These are phyloP conservation scores for Drosophila insularis DNA, from an alignment of 1,140 invertebrate species.

Conservation along the genomic window DNA sequence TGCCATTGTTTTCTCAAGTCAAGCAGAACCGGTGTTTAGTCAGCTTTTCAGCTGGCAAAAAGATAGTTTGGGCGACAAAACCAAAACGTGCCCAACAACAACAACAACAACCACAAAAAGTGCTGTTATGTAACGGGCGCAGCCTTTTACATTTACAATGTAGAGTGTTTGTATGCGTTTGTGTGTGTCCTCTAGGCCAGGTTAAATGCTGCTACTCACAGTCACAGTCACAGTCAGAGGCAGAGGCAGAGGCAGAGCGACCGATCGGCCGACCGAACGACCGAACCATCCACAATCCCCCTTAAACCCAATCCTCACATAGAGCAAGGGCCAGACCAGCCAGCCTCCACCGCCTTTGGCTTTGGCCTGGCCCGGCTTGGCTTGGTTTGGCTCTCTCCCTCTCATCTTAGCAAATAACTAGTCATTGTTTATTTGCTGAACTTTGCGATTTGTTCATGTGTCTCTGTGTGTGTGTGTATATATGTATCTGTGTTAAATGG, in stretches of 20 bases:
- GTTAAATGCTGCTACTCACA: constrained; percentile 37
- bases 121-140: constrained; percentile 70
- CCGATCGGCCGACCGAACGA: not conserved
- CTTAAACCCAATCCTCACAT: not conserved
- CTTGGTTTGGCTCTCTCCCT: not conserved
- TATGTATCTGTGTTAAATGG: constrained; percentile 47
- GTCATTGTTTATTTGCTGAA: constrained; percentile 60
- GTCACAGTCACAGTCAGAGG: constrained; percentile 12
- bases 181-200: constrained; percentile 27
- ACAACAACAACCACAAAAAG: constrained; percentile 45
- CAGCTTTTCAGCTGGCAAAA: constrained; percentile 5
- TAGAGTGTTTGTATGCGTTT: constrained; percentile 23
- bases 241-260: not conserved
- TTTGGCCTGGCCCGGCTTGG: constrained; percentile 9
- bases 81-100: constrained; percentile 27
- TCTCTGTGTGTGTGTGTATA: constrained; percentile 3
- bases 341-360: constrained; percentile 25
- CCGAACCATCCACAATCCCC: constrained; percentile 7
- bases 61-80: constrained; percentile 15
- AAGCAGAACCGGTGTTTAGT: constrained; percentile 19
- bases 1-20: constrained; percentile 17
- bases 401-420: constrained; percentile 18
- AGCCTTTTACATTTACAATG: constrained; percentile 62
- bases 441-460: constrained; percentile 44
- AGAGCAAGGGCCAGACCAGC: constrained; percentile 29